Base-by-base conservation (phyloP, 1,140 invertebrate species). In the Archegozetes longisetosus region DNA sequence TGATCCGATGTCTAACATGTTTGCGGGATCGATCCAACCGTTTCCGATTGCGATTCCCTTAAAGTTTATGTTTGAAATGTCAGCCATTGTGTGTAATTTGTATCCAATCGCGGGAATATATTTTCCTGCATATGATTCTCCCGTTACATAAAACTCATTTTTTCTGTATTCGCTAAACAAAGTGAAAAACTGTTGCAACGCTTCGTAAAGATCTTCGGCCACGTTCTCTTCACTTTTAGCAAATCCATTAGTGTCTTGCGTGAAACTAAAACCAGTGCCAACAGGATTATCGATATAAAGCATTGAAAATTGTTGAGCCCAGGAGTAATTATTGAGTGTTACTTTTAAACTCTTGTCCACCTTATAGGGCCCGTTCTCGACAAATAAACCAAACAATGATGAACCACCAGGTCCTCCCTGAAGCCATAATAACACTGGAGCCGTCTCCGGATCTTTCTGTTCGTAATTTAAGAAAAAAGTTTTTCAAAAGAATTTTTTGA, bases 361-460 rank as follows among this genome's bases (percentile, higher is more conserved):
- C 13, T 54, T 50, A 46, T 84, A 82, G 0, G 88, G 87, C 0
- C 88, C 87, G 68, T 88, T 82, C 72, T 90, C 86, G 0, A 78
- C 75, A 65, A 91, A 90, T 1, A 91, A 70, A 0, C 86, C 87
- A 67, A 81, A 85, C 27, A 92, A 69, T 0, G 85, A 87, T 0
- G 82, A 80, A 4, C 81, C 79, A 0, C 88, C 88, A n/a, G n/a
- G n/a, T n/a, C n/a, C n/a, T n/a, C n/a, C n/a, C n/a, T n/a, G n/a
- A n/a, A n/a, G n/a, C n/a, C 88, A 1, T 88, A 88, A 6, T 84
- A 76, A 54, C 85, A 88, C 74, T 91, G 85, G 1, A 91, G 76
- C 88, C 87, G 91, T 14, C 91, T 69, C 17, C 89, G 73, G 61
- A 89, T 78, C 0, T 86, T 85, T 22, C 68, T 69, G 52, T 65